phyloP scores from a whole-genome alignment of 2,113 vertebrate genomes.

The Sminthopsis crassicaudata region DNA sequence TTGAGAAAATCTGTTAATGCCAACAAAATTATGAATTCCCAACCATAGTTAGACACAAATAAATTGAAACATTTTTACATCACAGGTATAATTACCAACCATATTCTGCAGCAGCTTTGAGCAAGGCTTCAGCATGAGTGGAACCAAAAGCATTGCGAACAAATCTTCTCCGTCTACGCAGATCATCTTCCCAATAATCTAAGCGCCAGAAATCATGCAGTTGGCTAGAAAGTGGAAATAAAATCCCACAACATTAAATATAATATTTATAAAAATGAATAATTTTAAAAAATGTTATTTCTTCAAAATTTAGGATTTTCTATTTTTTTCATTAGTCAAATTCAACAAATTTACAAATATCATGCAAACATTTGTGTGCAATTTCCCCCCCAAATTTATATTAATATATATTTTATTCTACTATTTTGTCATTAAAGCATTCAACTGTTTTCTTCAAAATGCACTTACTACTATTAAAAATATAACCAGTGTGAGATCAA shows the following conservation, averaged over 20 bases:
- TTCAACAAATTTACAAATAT: slow-evolving; percentile 33
- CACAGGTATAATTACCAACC: slow-evolving; percentile 86
- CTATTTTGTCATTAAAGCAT: slow-evolving; percentile 70
- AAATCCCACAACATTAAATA: slow-evolving; percentile 16
- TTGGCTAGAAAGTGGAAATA: slow-evolving; percentile 86
- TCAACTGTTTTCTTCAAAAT: slow-evolving; percentile 74
- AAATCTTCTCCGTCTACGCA: slow-evolving; percentile 94
- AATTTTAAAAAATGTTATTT: neutral
- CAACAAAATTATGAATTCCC: slow-evolving; percentile 9
- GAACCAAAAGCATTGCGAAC: slow-evolving; percentile 97
- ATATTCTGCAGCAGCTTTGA: slow-evolving; percentile 93
- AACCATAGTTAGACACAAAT: neutral
- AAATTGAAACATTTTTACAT: neutral
- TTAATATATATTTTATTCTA: slow-evolving; percentile 57
- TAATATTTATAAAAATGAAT: neutral
- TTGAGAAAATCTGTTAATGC: neutral
- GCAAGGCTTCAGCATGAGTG: slow-evolving; percentile 92
- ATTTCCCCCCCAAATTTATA: slow-evolving; percentile 29
- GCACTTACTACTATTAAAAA: slow-evolving; percentile 81
- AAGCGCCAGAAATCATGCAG: slow-evolving; percentile 98
- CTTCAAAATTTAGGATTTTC: slow-evolving; percentile 33
- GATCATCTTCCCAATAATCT: slow-evolving; percentile 99
- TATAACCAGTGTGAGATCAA: slow-evolving; percentile 92
- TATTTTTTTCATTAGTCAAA: slow-evolving; percentile 37
- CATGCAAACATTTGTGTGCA: neutral